Base-by-base conservation (phyloP, 2,113 vertebrate genomes). In the Gasterosteus nipponicus region DNA sequence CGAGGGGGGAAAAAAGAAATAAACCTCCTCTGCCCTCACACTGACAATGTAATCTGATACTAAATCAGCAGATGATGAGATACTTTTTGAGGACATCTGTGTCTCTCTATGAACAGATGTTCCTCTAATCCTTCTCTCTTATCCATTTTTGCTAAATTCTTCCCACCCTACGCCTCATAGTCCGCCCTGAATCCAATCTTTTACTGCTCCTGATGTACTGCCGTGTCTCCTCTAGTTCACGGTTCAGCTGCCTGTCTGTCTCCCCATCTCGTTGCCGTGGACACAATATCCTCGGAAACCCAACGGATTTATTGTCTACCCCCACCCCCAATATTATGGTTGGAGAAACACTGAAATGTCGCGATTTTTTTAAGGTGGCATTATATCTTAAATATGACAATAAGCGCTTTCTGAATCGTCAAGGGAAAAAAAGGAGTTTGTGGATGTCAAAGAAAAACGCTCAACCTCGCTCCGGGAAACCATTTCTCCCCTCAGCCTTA, bases 21-120 rank as follows among this genome's bases (percentile, higher is more conserved):
- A 75, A 35, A 19, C 15, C 11, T 41, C 26, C 10, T 7, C 29
- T 9, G 22, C 77, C 35, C 80, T 82, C 73, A 69, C 54, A 66
- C 31, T 66, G 63, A 82, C 80, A 82, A 78, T 75, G 65, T 77
- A 78, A 87, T 85, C 72, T 84, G 75, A 9, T 59, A 5, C 66
- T 72, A 75, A 83, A 80, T 90, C 72, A 83, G 73, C 72, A 72
- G 75, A 87, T 84, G 71, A 87, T 39, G 69, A 60, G 47, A 76
- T 62, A 60, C 69, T 56, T 80, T 78, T 69, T 51, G 41, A 73
- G 77, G 54, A 44, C 80, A 82, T 79, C 78, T 88, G 71, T 84
- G 73, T 78, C 33, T 49, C 49, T 79, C 19, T 64, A 81, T 62
- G 80, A 86, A 89, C 85, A 89, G 83, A 87, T 82, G 83, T 84